A percentile compares a stretch with the other conserved stretches of the same genome.
These are phyloP conservation scores for Stratiolaelaps scimitus DNA, from an alignment of 1,140 invertebrate species.

Conservation along the genomic window DNA sequence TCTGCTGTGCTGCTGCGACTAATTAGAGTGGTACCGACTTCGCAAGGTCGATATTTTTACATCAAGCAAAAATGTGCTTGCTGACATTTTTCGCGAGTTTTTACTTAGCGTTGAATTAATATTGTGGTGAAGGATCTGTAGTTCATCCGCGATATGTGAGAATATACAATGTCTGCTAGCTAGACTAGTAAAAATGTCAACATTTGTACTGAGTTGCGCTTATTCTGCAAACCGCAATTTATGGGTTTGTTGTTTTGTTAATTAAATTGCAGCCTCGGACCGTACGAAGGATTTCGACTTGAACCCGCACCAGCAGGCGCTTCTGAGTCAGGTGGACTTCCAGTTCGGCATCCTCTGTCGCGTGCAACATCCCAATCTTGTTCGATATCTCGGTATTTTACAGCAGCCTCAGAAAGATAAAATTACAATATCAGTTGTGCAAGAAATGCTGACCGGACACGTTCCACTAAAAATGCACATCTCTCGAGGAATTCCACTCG, in stretches of 20 bases:
- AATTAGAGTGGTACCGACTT: no score
- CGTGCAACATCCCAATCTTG: conserved; percentile 58
- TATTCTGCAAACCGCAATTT: neutral
- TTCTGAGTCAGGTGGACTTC: conserved; percentile 25
- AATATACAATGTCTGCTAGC: no score
- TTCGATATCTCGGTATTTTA: conserved; percentile 57
- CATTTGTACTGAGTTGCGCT: conserved; percentile 28
- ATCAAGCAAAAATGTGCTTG: no score
- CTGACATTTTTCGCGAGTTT: no score
- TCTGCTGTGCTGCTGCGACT: conserved; percentile 24
- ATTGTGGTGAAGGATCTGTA: no score
- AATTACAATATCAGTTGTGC: conserved; percentile 40
- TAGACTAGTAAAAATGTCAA: no score
- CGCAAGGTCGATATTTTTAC: no score
- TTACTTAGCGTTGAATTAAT: no score
- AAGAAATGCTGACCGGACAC: conserved; percentile 51
- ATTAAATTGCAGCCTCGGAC: neutral
- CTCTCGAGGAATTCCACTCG: conserved; percentile 47
- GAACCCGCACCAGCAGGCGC: conserved; percentile 29
- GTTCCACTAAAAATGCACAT: conserved; percentile 45
- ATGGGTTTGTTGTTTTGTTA: conserved; percentile 28
- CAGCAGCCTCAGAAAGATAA: conserved; percentile 49
- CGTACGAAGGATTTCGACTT: conserved; percentile 9
- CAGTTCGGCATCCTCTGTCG: conserved; percentile 46
- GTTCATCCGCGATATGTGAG: no score